These are phyloP conservation scores for Leuciscus idus DNA, from an alignment of 2,113 vertebrate species.

Conservation along the genomic window DNA sequence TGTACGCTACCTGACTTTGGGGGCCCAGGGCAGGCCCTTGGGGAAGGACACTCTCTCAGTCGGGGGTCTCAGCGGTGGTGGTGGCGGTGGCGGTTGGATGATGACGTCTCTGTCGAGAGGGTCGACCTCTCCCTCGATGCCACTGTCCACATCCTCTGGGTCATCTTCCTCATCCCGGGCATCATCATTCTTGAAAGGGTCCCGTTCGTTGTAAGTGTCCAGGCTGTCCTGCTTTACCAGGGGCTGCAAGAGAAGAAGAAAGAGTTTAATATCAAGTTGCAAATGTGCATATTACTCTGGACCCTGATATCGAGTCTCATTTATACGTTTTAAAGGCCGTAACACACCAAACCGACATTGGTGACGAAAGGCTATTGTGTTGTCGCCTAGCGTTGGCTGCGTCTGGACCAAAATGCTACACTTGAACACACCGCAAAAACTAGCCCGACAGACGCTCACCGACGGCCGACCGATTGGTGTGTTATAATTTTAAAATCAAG, in stretches of 20 bases:
- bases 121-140: conserved; percentile 90
- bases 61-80: conserved; percentile 71
- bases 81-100: conserved; percentile 73
- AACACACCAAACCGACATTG: no score
- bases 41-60: conserved; percentile 88
- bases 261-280: not conserved
- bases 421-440: no score
- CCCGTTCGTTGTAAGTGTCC: conserved; percentile 94
- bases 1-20: conserved; percentile 90
- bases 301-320: conserved; percentile 44
- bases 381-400: no score
- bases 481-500: no score
- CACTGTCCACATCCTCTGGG: conserved; percentile 77
- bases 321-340: no score
- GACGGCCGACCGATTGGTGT: no score
- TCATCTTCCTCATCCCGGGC: conserved; percentile 88
- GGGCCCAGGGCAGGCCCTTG: conserved; percentile 95
- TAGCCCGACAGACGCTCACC: no score
- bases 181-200: conserved; percentile 95
- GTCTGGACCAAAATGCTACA: no score
- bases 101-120: conserved; percentile 86
- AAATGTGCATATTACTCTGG: conserved; percentile 2
- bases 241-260: conserved; percentile 74
- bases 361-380: no score
- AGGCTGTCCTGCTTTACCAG: conserved; percentile 95